Evolutionary conservation across 2,888 invertebrate genomes (phyloP).

Genomic region (Leptarthrus brevirostris): DNA sequence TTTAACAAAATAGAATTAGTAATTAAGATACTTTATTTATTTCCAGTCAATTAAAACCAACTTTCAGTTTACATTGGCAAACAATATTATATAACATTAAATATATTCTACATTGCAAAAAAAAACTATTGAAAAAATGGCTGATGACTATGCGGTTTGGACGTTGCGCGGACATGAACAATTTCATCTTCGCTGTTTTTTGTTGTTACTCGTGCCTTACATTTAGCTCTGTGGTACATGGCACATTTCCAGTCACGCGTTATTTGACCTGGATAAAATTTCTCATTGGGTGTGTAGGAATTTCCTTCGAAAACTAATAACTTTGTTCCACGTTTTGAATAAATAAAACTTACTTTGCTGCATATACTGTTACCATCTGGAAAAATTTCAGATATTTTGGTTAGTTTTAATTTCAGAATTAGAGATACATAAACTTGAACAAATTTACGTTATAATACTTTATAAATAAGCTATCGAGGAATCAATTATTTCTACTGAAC

Average conservation of each 20-base stretch:
- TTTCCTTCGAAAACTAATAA: conserved; percentile 60
- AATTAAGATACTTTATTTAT: too few relatives aligned
- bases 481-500: too few relatives aligned
- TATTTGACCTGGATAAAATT: conserved; percentile 60
- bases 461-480: too few relatives aligned
- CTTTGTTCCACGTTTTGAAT: conserved; percentile 56
- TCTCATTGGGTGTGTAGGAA: conserved; percentile 66
- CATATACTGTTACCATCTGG: neutral
- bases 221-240: conserved; percentile 65
- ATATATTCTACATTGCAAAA: too few relatives aligned
- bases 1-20: too few relatives aligned
- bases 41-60: too few relatives aligned
- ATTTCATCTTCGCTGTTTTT: conserved; percentile 58
- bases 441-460: too few relatives aligned
- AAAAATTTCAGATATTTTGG: neutral
- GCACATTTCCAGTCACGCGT: conserved; percentile 66
- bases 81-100: too few relatives aligned
- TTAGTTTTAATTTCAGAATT: too few relatives aligned
- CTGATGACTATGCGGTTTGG: conserved; percentile 60
- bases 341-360: conserved; percentile 36
- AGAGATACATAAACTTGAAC: too few relatives aligned
- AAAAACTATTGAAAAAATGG: conserved; percentile 59
- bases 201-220: conserved; percentile 63
- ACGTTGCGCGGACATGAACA: conserved; percentile 60
- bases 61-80: too few relatives aligned